Conservation (phyloP, 2,113 vertebrate species). For the human (Homo sapiens) region DNA sequence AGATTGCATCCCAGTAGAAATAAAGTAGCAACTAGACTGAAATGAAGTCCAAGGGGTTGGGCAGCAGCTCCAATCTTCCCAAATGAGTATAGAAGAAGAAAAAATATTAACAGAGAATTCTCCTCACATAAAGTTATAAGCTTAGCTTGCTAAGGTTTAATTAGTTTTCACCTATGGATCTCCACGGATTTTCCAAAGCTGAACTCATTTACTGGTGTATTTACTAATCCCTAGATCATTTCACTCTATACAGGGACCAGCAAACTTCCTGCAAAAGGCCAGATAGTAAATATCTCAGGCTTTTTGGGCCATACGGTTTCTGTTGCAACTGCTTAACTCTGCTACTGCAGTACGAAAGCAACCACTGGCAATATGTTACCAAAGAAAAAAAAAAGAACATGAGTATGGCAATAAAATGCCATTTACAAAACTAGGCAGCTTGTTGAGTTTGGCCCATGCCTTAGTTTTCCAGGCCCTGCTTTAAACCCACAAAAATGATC, state of each 20-base stretch:
- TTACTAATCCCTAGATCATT: neutral
- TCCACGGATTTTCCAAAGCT: neutral
- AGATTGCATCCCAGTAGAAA: neutral
- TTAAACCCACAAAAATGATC: neutral
- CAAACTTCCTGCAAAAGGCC: neutral
- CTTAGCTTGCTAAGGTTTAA: neutral
- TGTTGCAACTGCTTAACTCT: neutral
- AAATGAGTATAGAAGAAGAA: neutral
- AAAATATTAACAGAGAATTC: neutral
- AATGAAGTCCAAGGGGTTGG: neutral
- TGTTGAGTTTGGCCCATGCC: too few species aligned
- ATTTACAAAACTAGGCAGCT: neutral
- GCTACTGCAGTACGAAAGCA: neutral
- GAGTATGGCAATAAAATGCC: neutral
- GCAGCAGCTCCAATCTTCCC: neutral
- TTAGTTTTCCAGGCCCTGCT: neutral
- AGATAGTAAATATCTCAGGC: neutral
- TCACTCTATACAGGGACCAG: neutral
- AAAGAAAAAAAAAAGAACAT: neutral
- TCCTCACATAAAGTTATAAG: neutral
- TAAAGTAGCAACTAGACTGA: neutral
- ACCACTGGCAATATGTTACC: neutral
- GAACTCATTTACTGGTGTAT: neutral
- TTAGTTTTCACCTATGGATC: neutral
- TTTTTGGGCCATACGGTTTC: neutral